Evolutionary conservation across 2,888 invertebrate genomes (phyloP).

Genomic region (Drosophila peninsularis): DNA sequence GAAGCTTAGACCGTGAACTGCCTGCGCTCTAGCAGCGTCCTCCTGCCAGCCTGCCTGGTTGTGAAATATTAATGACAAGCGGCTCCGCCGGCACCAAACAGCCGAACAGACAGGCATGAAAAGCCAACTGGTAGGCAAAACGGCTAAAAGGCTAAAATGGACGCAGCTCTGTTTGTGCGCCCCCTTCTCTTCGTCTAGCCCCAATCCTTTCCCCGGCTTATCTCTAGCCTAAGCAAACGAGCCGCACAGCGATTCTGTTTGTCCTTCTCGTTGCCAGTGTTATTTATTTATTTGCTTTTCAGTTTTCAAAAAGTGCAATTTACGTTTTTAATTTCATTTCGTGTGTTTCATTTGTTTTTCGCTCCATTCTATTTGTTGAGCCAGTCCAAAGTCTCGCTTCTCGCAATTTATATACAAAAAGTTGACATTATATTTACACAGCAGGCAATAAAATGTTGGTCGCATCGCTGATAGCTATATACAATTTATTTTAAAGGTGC

Average conservation of each 20-base stretch:
- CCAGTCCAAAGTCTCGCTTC: slow-evolving; percentile 15
- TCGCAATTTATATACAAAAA: slow-evolving; percentile 18
- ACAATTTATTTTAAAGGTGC: background rate
- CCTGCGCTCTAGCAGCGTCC: background rate
- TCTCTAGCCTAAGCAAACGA: slow-evolving; percentile 51
- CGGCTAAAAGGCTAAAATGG: slow-evolving; percentile 41
- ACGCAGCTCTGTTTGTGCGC: slow-evolving; percentile 7
- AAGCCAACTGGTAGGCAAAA: slow-evolving; percentile 50
- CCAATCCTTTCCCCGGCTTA: slow-evolving; percentile 16
- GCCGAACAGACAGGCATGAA: slow-evolving; percentile 39
- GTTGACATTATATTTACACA: slow-evolving; percentile 6
- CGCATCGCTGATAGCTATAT: background rate
- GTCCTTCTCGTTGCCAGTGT: slow-evolving; percentile 20
- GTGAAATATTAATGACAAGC: slow-evolving; percentile 76
- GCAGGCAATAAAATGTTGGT: slow-evolving; percentile 1
- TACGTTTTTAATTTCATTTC: slow-evolving; percentile 72
- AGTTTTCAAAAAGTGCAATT: slow-evolving; percentile 59
- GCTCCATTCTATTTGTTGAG: slow-evolving; percentile 12
- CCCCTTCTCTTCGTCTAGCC: no score
- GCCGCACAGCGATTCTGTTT: slow-evolving; percentile 6
- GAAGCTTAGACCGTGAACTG: slow-evolving; percentile 53
- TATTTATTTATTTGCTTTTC: slow-evolving; percentile 62
- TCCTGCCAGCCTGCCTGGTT: slow-evolving; percentile 29
- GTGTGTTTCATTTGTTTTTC: slow-evolving; percentile 51
- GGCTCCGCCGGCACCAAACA: slow-evolving; percentile 20